Percentiles rank a stretch among this genome's conserved stretches.
Evolutionary conservation across 2,113 vertebrate species (phyloP).

Genomic region (human (Homo sapiens)): DNA sequence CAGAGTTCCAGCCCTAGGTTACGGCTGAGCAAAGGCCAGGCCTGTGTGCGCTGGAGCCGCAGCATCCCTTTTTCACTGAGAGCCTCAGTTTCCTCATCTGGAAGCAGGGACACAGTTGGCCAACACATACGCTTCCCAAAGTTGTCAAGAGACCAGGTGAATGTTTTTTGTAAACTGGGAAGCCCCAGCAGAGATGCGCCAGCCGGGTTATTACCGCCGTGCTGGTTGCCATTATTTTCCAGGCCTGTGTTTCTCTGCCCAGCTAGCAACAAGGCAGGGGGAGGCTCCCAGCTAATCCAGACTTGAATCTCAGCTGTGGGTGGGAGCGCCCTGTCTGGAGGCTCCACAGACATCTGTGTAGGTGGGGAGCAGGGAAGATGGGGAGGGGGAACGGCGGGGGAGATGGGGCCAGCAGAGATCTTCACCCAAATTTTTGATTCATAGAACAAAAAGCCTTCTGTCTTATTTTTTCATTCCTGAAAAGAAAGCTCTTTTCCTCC

Average conservation of each 20-base stretch:
- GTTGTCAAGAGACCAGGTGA: not conserved
- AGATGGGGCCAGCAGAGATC: not conserved
- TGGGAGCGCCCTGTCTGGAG: not conserved
- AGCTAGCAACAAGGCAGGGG: not conserved
- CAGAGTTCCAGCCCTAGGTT: not conserved
- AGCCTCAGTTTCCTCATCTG: not conserved
- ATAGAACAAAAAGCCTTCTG: not conserved
- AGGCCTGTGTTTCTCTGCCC: constrained; percentile 22
- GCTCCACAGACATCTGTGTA: not conserved
- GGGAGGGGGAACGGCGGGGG: not conserved
- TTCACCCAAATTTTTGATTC: not conserved
- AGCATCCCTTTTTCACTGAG: not conserved
- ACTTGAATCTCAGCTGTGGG: not conserved
- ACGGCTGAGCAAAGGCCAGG: not conserved
- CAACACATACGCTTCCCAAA: not conserved
- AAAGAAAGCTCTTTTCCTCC: constrained; percentile 24
- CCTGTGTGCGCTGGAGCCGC: not conserved
- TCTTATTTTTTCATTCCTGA: constrained; percentile 10
- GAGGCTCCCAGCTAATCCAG: not conserved
- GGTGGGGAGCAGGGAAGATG: not conserved
- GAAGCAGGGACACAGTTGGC: not conserved
- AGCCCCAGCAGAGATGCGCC: not conserved
- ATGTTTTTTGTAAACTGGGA: not conserved
- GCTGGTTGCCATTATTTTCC: not conserved
- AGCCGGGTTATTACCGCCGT: fast-evolving